A percentile compares a stretch with the other conserved stretches of the same genome.
These are phyloP conservation scores for Phragmatobia fuliginosa DNA, from an alignment of 2,888 invertebrate genomes.

Conservation along the genomic window DNA sequence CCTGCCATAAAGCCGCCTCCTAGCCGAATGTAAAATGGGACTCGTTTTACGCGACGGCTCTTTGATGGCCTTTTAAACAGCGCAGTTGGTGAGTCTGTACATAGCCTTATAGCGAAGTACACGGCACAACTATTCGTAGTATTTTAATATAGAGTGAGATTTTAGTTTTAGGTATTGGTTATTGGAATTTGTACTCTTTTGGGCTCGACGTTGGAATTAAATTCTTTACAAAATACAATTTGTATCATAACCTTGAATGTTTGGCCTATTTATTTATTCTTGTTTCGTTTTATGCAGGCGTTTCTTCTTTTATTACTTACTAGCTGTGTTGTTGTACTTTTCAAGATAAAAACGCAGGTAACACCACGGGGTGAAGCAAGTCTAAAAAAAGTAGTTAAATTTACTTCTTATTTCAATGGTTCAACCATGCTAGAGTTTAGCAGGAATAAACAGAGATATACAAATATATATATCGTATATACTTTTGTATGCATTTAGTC, in stretches of 20 bases:
- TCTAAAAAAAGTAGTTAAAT: too few species aligned
- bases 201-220: constrained; percentile 3
- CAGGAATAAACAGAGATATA: too few species aligned
- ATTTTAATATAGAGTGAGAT: constrained; percentile 41
- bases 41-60: constrained; percentile 74
- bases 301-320: background rate
- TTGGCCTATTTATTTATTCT: background rate
- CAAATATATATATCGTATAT: too few species aligned
- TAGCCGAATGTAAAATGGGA: constrained; percentile 76
- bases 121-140: constrained; percentile 40
- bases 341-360: too few species aligned
- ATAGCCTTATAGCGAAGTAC: constrained; percentile 46
- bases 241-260: too few species aligned
- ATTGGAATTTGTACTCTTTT: constrained; percentile 21
- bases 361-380: too few species aligned
- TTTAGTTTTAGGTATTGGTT: constrained; percentile 23
- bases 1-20: constrained; percentile 72
- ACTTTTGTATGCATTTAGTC: too few species aligned
- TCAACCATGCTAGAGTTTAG: too few species aligned
- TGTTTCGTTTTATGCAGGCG: background rate
- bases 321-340: background rate
- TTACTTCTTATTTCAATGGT: too few species aligned
- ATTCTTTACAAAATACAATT: constrained; percentile 5
- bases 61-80: constrained; percentile 75
- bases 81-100: constrained; percentile 45